phyloP scores from a whole-genome alignment of 35 echinoderm and acorn worm species.

The Hemicentrotus pulcherrimus region DNA sequence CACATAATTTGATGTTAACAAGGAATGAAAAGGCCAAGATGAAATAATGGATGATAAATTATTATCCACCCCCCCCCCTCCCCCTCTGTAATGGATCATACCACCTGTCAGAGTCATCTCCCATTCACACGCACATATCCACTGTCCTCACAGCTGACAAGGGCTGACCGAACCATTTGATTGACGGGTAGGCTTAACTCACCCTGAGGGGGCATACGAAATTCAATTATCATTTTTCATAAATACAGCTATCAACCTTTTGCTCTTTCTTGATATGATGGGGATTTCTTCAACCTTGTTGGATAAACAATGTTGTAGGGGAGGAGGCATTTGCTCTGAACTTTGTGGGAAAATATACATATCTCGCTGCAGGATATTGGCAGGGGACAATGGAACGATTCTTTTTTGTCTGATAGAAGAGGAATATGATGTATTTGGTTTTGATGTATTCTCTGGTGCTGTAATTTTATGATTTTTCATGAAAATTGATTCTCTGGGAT shows the following conservation, averaged over 20 bases:
- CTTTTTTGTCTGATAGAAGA: background rate
- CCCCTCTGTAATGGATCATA: background rate
- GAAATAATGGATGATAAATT: background rate
- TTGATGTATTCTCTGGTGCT: background rate
- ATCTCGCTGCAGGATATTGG: background rate
- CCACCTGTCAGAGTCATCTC: constrained; percentile 9
- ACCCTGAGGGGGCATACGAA: background rate
- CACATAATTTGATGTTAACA: too few species aligned
- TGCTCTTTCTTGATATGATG: constrained; percentile 1
- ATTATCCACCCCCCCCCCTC: background rate
- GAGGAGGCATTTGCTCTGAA: background rate
- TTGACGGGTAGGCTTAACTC: background rate
- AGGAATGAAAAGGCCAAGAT: background rate
- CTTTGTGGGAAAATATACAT: background rate
- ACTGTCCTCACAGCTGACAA: background rate
- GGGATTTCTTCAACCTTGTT: background rate
- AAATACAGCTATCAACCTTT: background rate
- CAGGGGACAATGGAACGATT: background rate
- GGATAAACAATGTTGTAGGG: background rate
- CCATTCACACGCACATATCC: background rate
- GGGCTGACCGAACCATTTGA: background rate
- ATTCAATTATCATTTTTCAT: constrained; percentile 20
- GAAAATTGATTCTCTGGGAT: constrained; percentile 3
- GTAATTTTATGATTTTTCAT: background rate
- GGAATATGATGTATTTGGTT: background rate